These are phyloP conservation scores for Buathra laborator DNA, from an alignment of 2,888 invertebrate species.

Conservation along the genomic window DNA sequence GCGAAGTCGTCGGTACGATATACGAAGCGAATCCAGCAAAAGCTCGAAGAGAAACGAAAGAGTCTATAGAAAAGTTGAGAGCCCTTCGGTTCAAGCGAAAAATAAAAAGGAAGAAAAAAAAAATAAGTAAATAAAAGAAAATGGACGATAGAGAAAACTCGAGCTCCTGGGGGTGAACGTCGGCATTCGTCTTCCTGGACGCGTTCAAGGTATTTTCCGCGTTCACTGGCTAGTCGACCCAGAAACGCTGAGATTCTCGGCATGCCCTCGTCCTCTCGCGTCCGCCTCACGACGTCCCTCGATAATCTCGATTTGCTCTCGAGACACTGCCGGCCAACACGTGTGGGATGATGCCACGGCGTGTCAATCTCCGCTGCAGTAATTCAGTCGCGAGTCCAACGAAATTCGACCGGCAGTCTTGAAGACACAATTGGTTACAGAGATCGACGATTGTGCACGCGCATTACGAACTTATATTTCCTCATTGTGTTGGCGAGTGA, in stretches of 20 bases:
- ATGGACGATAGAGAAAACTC: conserved; percentile 11
- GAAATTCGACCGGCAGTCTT: conserved; percentile 10
- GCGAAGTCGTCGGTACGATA: conserved; percentile 13
- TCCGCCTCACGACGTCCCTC: conserved; percentile 57
- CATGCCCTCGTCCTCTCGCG: conserved; percentile 53
- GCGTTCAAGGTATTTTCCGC: conserved; percentile 51
- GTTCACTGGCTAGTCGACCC: conserved; percentile 66
- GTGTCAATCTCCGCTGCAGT: neutral
- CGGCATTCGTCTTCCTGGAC: conserved; percentile 44
- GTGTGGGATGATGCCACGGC: conserved; percentile 35
- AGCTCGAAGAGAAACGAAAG: conserved; percentile 27
- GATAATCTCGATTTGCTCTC: conserved; percentile 72
- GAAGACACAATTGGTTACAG: conserved; percentile 10
- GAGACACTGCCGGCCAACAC: conserved; percentile 31
- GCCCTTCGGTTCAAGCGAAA: neutral
- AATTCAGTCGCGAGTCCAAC: conserved; percentile 23
- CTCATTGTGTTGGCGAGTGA: neutral
- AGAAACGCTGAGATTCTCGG: conserved; percentile 73
- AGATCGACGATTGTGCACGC: conserved; percentile 10
- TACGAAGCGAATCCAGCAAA: conserved; percentile 28
- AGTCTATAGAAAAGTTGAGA: conserved; percentile 28
- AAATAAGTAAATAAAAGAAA: conserved; percentile 1
- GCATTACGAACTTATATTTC: conserved; percentile 19
- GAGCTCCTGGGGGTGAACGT: conserved; percentile 13
- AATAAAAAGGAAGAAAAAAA: neutral